These are phyloP conservation scores for Syndactyla subalaris DNA, from an alignment of 2,797 vertebrate species.

Conservation along the genomic window DNA sequence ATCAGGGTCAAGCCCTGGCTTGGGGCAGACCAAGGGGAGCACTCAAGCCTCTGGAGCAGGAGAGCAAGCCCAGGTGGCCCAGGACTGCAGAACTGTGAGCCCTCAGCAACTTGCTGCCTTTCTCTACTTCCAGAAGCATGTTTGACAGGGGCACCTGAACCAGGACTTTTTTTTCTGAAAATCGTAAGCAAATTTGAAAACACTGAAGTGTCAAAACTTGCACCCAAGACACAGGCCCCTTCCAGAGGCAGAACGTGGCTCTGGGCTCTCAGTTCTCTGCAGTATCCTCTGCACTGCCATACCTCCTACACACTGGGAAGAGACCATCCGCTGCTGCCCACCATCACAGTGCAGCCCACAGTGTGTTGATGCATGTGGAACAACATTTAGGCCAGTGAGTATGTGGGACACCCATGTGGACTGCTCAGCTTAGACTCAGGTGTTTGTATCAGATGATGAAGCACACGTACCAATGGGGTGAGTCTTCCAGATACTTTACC, in stretches of 20 bases:
- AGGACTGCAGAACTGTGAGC: background rate
- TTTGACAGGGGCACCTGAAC: background rate
- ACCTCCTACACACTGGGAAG: background rate
- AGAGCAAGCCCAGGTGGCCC: background rate
- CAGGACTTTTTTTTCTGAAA: background rate
- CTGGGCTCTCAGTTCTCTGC: background rate
- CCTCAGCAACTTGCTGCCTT: background rate
- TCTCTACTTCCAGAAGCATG: background rate
- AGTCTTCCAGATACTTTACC: background rate
- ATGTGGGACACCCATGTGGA: accelerated
- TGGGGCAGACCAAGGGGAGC: background rate
- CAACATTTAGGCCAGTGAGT: background rate
- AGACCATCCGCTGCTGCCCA: background rate
- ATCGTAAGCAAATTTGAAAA: background rate
- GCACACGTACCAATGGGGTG: accelerated
- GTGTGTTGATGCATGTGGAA: background rate
- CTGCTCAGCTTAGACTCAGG: background rate
- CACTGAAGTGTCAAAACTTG: background rate
- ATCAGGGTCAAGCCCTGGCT: background rate
- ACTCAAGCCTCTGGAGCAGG: background rate
- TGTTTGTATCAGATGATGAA: background rate
- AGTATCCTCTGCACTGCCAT: background rate
- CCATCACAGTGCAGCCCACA: background rate
- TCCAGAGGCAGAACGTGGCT: background rate
- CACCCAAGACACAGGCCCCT: background rate